Base-by-base conservation (phyloP, 2,797 vertebrate genomes). In the Amphiprion clarkii region DNA sequence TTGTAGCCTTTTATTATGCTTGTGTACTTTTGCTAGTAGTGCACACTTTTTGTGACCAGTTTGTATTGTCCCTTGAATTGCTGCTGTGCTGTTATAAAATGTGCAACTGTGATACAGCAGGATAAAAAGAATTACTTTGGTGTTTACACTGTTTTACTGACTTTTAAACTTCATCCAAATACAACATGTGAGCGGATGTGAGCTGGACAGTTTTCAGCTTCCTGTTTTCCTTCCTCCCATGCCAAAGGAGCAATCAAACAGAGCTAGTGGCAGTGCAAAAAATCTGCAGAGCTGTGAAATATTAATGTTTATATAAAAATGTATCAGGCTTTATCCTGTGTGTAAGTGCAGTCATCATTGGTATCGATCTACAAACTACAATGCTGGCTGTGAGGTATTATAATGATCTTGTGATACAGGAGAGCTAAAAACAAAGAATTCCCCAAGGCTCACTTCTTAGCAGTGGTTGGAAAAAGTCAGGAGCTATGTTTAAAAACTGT, bases 301-400 rank as follows among this genome's bases (percentile, higher is more conserved):
- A 71, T 74, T 67, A 0, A 79, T 66, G 70, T 73, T 81, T 66
- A 62, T 56, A 36, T 80, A 55, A 68, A 61, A 56, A 48, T 27
- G 21, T 16, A 70, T 75, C 42, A 17, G 55, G 40, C 76, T 81
- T 40, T 27, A 31, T 16, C 9, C n/a, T 16, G 56, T 42, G 29
- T 53, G 61, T 61, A 46, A 64, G 68, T 46, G 53, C 57, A 36
- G 25, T 51, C 42, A 78, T 87, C 56, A 46, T 11, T 19, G 13
- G 31, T 74, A 84, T 87, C 78, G 82, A 73, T 84, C 62, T 52
- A 8, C 31, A 31, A 25, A 39, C 21, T 19, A n/a, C 33, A 23
- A 2, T 44, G 25, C 29, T 33, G 48, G 25, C 40, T 8, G 13
- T 31, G 17, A 10, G 21, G 13, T 57, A n/a, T 60, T 73, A 46